Conservation (phyloP, 2,797 vertebrate species). For the Balearica regulorum region DNA sequence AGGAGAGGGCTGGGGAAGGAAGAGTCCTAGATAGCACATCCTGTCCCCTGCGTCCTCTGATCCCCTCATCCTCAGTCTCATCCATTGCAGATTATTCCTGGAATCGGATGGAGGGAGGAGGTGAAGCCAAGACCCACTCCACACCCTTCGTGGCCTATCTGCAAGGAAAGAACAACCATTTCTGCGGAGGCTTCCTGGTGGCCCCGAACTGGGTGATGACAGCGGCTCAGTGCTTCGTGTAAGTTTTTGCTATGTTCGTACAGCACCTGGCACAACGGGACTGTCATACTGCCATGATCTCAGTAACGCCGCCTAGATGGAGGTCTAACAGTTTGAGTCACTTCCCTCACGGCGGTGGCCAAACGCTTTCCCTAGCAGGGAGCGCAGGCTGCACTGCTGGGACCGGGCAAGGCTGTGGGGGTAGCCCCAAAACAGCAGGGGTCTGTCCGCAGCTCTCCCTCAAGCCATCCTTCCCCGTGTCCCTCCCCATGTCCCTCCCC, state of each 20-base stretch:
- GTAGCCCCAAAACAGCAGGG: background rate
- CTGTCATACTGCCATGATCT: accelerated
- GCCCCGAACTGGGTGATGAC: slow-evolving; percentile 53
- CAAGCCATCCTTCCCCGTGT: background rate
- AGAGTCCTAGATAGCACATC: accelerated
- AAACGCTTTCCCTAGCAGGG: background rate
- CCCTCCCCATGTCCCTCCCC: background rate
- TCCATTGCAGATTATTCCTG: background rate
- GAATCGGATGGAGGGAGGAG: background rate
- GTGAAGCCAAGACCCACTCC: background rate
- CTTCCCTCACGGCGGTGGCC: accelerated
- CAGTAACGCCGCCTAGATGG: accelerated
- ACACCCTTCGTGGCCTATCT: background rate
- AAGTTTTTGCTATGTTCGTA: background rate
- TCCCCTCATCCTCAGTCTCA: background rate
- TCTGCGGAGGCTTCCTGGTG: slow-evolving; percentile 36
- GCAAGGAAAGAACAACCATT: background rate
- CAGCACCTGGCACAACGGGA: accelerated
- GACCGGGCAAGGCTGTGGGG: background rate
- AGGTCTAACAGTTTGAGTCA: accelerated
- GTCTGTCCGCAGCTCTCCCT: background rate
- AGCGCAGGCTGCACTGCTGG: background rate
- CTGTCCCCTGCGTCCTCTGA: background rate
- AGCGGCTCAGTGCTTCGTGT: slow-evolving; percentile 1
- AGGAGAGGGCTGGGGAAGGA: background rate